Evolutionary conservation across 2,888 invertebrate genomes (phyloP).

Genomic region (Chaitophorus viminalis): DNA sequence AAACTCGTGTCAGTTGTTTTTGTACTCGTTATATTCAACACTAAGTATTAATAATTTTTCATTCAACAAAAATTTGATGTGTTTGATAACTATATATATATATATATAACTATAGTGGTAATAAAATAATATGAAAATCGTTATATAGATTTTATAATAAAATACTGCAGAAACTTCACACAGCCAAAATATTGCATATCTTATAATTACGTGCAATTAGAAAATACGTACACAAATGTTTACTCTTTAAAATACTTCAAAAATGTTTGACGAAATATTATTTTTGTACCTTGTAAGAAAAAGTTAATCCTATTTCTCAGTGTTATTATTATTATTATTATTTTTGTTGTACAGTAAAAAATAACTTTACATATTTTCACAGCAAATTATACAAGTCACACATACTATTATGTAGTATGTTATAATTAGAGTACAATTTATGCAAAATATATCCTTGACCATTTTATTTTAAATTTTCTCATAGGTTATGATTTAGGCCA

Average conservation of each 20-base stretch:
- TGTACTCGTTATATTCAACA: no score
- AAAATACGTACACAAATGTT: not conserved
- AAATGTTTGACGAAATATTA: not conserved
- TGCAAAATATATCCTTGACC: conserved; percentile 39
- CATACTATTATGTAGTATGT: not conserved
- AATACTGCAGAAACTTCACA: no score
- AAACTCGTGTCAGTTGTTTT: no score
- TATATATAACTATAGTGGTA: no score
- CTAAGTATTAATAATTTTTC: no score
- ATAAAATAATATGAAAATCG: no score
- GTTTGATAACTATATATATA: no score
- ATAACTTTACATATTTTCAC: conserved; percentile 20
- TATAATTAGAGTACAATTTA: conserved; percentile 17
- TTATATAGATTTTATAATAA: no score
- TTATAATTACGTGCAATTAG: not conserved
- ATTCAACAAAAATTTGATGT: no score
- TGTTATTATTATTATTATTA: not conserved
- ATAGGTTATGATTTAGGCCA: conserved; percentile 8
- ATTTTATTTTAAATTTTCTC: conserved; percentile 44
- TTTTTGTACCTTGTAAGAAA: not conserved
- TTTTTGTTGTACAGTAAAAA: conserved; percentile 15
- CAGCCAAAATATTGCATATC: not conserved
- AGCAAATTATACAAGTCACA: conserved; percentile 11
- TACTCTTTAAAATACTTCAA: not conserved
- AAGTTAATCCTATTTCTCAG: not conserved